Evolutionary conservation across 23 tunicate genomes (phyloP), one percentile per base, ranked within the genome.

Genomic region (Styela clava): DNA sequence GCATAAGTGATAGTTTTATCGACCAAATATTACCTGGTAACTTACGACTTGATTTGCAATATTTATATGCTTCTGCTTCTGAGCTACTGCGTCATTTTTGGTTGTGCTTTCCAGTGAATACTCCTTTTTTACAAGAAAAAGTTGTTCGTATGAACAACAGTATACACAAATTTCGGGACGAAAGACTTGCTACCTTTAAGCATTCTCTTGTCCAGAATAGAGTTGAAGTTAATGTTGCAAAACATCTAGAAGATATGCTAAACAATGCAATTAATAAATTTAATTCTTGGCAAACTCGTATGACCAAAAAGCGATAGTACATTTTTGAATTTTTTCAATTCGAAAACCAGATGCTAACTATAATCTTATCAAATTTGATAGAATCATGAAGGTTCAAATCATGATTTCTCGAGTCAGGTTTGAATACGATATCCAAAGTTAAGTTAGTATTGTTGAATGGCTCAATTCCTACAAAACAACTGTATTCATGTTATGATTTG

Each of bases 71-170:
- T 9, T 87, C 93, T 0, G 80, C 88, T 2, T 67, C 89, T 31
- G 98, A 93, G 74, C 70, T 93, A 22, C 67, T 88, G 31, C 83
- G 98, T 9, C 98, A 93, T 84, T 93, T 87, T 78, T 93, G 98
- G 98, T 51, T 81, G 16, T 93, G 98, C 51, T 93, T 93, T 81
- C 98, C 98, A 19, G 89, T 86, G 20, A 82, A 81, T 33, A 93
- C 92, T 24, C 86, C 93, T 5, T 79, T 79, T 69, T 44, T 70
- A 34, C 73, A 74, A 74, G 31, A 34, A 23, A 67, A 91, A 87
- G 85, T 91, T 1, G 69, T 26, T 2, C 63, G 98, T 61, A 87
- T 93, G 89, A 69, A 91, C 76, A 64, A 69, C 33, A 87, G 93
- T 61, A 81, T 93, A 27, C 83, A 84, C 25, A 85, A 80, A 31